Conservation (phyloP, 2,797 vertebrate species). For the Clarias fuscus region DNA sequence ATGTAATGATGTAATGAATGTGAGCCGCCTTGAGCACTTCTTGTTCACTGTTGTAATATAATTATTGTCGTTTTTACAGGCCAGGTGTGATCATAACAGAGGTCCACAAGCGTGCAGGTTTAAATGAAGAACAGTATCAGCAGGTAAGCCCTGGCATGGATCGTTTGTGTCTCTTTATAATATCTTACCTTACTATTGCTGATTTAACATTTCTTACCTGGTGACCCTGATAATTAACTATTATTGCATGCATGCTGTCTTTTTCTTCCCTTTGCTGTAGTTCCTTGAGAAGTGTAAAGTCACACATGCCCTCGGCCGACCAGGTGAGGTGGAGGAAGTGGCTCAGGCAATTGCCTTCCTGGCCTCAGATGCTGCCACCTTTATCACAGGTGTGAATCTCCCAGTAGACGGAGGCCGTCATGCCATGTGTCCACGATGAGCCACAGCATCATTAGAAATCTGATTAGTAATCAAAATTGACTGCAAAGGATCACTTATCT, state of each 20-base stretch:
- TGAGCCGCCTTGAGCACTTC: no score
- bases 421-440: slow-evolving; percentile 81
- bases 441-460: neutral
- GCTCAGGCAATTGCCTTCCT: slow-evolving; percentile 83
- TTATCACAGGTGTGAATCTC: slow-evolving; percentile 80
- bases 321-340: slow-evolving; percentile 80
- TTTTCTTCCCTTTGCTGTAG: slow-evolving; percentile 56
- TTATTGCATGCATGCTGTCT: neutral
- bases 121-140: slow-evolving; percentile 77
- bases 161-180: neutral
- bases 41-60: neutral
- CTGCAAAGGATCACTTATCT: neutral
- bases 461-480: neutral
- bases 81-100: slow-evolving; percentile 84
- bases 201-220: neutral
- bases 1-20: neutral
- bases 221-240: neutral
- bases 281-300: slow-evolving; percentile 76
- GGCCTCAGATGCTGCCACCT: slow-evolving; percentile 80
- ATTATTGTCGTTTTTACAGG: slow-evolving; percentile 58
- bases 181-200: neutral
- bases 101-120: slow-evolving; percentile 80
- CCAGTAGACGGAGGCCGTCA: slow-evolving; percentile 81
- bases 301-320: slow-evolving; percentile 80
- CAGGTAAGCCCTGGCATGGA: slow-evolving; percentile 63